These are phyloP conservation scores for Magallana gigas DNA, from an alignment of 1,140 invertebrate genomes.

Conservation along the genomic window DNA sequence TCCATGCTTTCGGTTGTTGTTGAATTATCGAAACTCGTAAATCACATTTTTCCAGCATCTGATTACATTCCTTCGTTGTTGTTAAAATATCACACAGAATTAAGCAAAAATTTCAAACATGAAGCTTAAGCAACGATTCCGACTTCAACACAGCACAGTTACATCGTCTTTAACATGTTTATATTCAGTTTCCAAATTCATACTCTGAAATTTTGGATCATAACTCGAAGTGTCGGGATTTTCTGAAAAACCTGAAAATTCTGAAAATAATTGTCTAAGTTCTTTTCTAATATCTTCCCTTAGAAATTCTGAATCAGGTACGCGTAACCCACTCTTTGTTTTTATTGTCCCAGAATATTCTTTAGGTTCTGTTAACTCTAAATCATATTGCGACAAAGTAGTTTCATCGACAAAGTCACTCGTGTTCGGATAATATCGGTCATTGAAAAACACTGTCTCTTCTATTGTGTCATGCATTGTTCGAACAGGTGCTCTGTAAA, in stretches of 20 bases:
- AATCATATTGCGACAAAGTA: not conserved
- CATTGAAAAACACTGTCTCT: not conserved
- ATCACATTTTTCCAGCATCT: no score
- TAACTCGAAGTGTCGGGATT: not conserved
- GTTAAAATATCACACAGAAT: no score
- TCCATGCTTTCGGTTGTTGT: no score
- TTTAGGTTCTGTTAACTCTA: not conserved
- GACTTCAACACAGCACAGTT: no score
- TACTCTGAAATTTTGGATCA: no score
- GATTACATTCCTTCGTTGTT: no score
- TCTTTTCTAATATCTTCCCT: constrained; percentile 3
- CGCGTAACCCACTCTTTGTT: not conserved
- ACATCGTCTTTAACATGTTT: no score
- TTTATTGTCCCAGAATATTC: not conserved
- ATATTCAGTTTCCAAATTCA: no score
- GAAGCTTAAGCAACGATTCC: no score
- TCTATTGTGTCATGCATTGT: not conserved
- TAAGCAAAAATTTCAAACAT: no score
- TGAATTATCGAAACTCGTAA: no score
- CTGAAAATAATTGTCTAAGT: not conserved
- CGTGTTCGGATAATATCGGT: not conserved
- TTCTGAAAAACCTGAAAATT: not conserved
- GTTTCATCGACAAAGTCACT: not conserved
- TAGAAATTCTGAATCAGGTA: not conserved
- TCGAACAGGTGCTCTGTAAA: not conserved